Conservation (phyloP, 2,797 vertebrate species). For the Etheostoma nigrum region DNA sequence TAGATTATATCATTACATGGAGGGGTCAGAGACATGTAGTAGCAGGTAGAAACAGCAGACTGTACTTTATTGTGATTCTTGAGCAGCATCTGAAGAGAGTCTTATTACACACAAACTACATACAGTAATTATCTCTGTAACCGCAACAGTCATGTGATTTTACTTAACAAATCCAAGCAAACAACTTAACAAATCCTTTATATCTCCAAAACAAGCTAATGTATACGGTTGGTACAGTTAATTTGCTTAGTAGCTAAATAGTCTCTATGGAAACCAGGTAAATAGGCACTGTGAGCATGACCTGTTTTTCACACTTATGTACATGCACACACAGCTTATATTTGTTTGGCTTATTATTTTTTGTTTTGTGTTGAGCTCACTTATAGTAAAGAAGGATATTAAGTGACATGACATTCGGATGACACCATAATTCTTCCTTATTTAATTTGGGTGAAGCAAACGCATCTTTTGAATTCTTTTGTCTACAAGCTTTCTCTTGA, state of each 20-base stretch:
- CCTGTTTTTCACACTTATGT: background rate
- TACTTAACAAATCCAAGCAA: background rate
- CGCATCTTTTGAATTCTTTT: background rate
- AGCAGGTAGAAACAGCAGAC: background rate
- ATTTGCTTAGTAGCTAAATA: conserved; percentile 22
- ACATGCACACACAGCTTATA: background rate
- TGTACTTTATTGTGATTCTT: background rate
- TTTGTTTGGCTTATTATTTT: background rate
- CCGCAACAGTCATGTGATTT: conserved; percentile 9
- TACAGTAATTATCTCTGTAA: conserved; percentile 24
- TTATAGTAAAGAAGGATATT: background rate
- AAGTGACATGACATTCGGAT: conserved; percentile 2
- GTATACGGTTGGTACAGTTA: background rate
- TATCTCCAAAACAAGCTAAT: conserved; percentile 23
- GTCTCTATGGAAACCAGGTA: conserved; percentile 37
- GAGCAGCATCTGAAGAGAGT: background rate
- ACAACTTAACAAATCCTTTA: background rate
- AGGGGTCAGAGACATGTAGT: background rate
- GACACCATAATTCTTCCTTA: background rate
- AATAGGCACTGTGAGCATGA: conserved; percentile 10
- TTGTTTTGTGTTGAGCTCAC: conserved; percentile 6
- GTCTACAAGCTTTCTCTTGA: background rate
- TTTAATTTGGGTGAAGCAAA: conserved; percentile 19
- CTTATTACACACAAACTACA: background rate
- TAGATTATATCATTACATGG: conserved; percentile 13